Conservation (phyloP, 1,140 invertebrate species). For the Drosophila bocqueti region DNA sequence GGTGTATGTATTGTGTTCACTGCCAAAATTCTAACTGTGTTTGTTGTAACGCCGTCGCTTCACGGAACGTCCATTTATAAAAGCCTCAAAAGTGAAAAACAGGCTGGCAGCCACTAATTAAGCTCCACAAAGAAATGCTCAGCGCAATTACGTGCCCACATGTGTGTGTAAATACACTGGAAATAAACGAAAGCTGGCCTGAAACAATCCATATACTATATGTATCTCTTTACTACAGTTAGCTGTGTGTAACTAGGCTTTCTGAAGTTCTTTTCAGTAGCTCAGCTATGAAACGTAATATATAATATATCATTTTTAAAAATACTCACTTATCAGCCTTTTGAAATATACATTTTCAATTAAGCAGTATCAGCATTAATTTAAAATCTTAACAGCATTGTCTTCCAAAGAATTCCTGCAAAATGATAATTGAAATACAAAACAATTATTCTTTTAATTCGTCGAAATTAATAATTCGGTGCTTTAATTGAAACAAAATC, state of each 20-base stretch:
- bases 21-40: constrained; percentile 19
- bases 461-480: too few relatives aligned
- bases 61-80: constrained; percentile 48
- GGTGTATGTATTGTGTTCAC: constrained; percentile 1
- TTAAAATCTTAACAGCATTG: too few relatives aligned
- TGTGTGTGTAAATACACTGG: constrained; percentile 10
- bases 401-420: too few relatives aligned
- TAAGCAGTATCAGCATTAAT: too few relatives aligned
- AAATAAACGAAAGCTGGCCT: neutral
- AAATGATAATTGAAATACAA: too few relatives aligned
- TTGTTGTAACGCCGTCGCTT: constrained; percentile 5
- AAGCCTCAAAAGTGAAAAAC: constrained; percentile 45
- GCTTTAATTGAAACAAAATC: too few relatives aligned
- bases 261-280: too few relatives aligned
- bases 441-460: too few relatives aligned
- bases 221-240: too few relatives aligned
- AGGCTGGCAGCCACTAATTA: constrained; percentile 71
- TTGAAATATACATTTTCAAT: neutral
- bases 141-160: constrained; percentile 34
- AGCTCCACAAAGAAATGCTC: constrained; percentile 61
- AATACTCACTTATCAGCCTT: neutral
- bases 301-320: neutral
- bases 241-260: too few relatives aligned
- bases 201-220: too few relatives aligned
- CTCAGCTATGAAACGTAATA: too few relatives aligned